Evolutionary conservation across 2,888 invertebrate genomes (phyloP), one percentile per base, ranked within the genome.

Genomic region (Bombyx huttoni): DNA sequence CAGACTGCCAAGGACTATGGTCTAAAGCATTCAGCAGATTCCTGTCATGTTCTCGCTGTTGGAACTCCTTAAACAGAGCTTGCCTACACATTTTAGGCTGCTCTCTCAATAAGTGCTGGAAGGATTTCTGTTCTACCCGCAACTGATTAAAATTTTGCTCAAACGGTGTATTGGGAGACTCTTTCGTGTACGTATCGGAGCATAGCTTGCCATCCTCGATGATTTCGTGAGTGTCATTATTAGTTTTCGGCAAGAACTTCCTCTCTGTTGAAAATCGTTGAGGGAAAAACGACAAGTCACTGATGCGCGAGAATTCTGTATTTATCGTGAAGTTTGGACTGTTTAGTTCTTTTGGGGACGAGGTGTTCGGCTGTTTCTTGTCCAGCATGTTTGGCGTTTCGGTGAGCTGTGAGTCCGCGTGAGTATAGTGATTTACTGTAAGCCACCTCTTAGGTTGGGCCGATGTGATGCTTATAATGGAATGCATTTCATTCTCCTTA

Each of bases 181-280:
- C 89, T 66, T 90, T 90, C 7, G 88, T 87, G 56, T 80, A 91
- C 0, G 90, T 90, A 58, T 90, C 89, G 1, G 86, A 83, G 63
- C 81, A 84, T 9, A 83, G 59, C 70, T 81, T 87, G 3, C 71
- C 64, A 24, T 82, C 78, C 49, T 83, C 81, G 48, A 75, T 64
- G 14, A 82, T 56, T 51, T 83, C 81, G 49, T 83, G 77, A 7
- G 77, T 77, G 49, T 85, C 83, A 53, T 79, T 77, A 58, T 73
- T 74, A 1, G 73, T 49, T 69, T 73, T 81, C 0, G 75, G 73
- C 34, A 80, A 61, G 10, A 72, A 63, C 70, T 89, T 89, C 54
- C 73, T 74, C 61, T 89, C 89, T 1, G 89, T 89, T 0, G 89
- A 89, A 64, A 78, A 84, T 58, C 82, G 73, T 67, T 73, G 83